These are phyloP conservation scores for Parnassius apollo DNA, from an alignment of 2,888 invertebrate genomes.

Conservation along the genomic window DNA sequence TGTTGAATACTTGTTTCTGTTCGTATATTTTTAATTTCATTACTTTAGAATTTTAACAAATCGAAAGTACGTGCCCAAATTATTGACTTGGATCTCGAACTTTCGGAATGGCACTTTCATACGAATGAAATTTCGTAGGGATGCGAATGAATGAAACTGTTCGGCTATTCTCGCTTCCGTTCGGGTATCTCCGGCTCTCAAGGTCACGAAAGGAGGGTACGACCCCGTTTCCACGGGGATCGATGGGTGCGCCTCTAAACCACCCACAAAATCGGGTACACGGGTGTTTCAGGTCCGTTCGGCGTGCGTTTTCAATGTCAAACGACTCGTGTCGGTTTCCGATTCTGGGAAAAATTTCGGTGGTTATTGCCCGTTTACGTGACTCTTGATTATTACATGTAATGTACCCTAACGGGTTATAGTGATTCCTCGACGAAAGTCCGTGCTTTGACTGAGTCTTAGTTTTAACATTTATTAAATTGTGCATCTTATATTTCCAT, in stretches of 20 bases:
- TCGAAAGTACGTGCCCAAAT: too few relatives aligned
- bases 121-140: not conserved
- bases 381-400: slow-evolving; percentile 50
- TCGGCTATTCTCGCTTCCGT: slow-evolving; percentile 56
- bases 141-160: slow-evolving; percentile 64
- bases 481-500: not conserved
- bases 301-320: slow-evolving; percentile 75
- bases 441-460: slow-evolving; percentile 1
- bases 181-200: slow-evolving; percentile 61
- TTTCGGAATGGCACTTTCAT: not conserved
- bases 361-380: slow-evolving; percentile 64
- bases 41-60: too few relatives aligned
- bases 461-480: not conserved
- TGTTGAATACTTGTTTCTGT: too few relatives aligned
- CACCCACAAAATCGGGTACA: slow-evolving; percentile 58
- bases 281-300: slow-evolving; percentile 53
- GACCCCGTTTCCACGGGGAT: slow-evolving; percentile 74
- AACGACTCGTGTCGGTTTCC: slow-evolving; percentile 55
- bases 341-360: slow-evolving; percentile 43
- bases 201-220: slow-evolving; percentile 58
- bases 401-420: slow-evolving; percentile 19
- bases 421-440: slow-evolving; percentile 9
- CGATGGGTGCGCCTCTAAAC: slow-evolving; percentile 71
- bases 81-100: not conserved
- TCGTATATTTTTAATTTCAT: too few relatives aligned